Evolutionary conservation across 1,140 invertebrate genomes (phyloP), one percentile per base, ranked within the genome.

Genomic region (Bombus waltoni): DNA sequence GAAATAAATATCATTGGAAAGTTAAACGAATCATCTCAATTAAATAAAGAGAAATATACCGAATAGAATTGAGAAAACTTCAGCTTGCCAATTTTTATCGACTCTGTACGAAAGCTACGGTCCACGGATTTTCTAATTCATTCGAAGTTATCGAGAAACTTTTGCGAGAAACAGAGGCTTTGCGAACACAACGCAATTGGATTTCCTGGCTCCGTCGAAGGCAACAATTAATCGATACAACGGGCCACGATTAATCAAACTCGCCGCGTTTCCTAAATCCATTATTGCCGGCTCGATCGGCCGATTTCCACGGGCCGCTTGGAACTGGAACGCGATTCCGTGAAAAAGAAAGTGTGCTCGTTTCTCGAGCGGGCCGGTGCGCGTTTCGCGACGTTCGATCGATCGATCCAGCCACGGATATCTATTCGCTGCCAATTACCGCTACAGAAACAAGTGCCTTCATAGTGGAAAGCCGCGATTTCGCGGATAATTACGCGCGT

Each of bases 361-460:
- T 83, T 76, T 22, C 81, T 84, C 65, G 73, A 73, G 71, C 71
- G 62, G 47, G 77, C 78, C 76, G 28, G 13, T n/a, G 53, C 68
- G 79, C 66, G 74, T 88, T 88, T 74, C 74, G 59, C 77, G 87
- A 88, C 40, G 81, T 82, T 87, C 90, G 81, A 90, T 90, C 89
- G 79, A 90, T 88, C 83, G 82, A 72, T 72, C 11, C 25, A 42
- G 75, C 84, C 40, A 62, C 62, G 79, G 85, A 85, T 87, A 90
- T 90, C 82, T 88, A 90, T 91, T 86, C 73, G 70, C 77, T 65
- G 85, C 81, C 90, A 91, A 91, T 91, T 91, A 91, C 81, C 82
- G 77, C 83, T 88, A 83, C 65, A 80, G 77, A 76, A 81, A 88
- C 78, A 80, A 10, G 15, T 6, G 66, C 32, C 10, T 22, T 68